phyloP scores from a whole-genome alignment of 2,797 vertebrate species.

The Eulemur albifrons region DNA sequence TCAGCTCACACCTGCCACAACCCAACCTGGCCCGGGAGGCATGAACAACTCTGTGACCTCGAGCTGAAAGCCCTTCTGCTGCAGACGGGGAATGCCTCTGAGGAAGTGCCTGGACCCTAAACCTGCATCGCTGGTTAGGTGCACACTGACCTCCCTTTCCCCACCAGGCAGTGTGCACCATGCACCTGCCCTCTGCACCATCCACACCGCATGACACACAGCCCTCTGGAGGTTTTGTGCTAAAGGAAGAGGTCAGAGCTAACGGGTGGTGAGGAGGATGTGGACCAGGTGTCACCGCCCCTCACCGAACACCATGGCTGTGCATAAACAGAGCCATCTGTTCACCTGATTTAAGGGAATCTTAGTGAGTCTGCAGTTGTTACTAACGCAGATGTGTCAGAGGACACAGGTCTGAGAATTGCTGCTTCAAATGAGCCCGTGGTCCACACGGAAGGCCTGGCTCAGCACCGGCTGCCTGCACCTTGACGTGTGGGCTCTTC shows the following conservation, averaged over 20 bases:
- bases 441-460: not conserved
- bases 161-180: not conserved
- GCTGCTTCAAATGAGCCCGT: not conserved
- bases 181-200: accelerated
- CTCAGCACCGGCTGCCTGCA: not conserved
- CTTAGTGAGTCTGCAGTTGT: not conserved
- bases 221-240: not conserved
- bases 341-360: not conserved
- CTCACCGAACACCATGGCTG: not conserved
- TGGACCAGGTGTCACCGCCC: not conserved
- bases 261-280: accelerated
- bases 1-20: not conserved
- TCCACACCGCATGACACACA: not conserved
- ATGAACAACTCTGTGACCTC: not conserved
- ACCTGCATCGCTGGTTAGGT: accelerated
- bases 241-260: not conserved
- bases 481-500: not conserved
- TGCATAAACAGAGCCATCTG: accelerated
- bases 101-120: not conserved
- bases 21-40: not conserved
- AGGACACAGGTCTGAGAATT: not conserved
- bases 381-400: not conserved
- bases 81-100: not conserved
- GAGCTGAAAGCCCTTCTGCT: not conserved
- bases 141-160: accelerated